phyloP scores from a whole-genome alignment of 37 sponge, comb jelly and placozoan genomes.

The Ephydatia muelleri region DNA sequence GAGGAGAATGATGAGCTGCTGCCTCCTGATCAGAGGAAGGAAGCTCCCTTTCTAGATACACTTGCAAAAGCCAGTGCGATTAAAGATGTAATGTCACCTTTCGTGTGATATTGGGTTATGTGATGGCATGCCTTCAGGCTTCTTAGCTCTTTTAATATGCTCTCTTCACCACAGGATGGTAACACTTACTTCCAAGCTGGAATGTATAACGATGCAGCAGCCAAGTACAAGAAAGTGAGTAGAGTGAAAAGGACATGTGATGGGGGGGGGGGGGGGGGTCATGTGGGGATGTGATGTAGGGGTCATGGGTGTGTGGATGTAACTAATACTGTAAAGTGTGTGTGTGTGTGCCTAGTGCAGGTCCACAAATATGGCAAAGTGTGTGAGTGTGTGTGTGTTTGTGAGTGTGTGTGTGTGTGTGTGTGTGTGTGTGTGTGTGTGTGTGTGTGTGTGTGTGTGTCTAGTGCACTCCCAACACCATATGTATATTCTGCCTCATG shows the following conservation, averaged over 20 bases:
- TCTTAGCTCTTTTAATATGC: background rate
- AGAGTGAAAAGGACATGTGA: too few species aligned
- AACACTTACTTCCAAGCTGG: conserved; percentile 75
- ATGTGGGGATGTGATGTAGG: background rate
- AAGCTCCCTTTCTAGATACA: conserved; percentile 45
- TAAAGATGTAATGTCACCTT: conserved; percentile 70
- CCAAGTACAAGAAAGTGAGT: conserved; percentile 64
- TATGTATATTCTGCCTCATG: too few species aligned
- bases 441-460: too few species aligned
- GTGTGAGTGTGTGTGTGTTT: background rate
- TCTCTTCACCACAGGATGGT: conserved; percentile 40
- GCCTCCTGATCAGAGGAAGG: conserved; percentile 46
- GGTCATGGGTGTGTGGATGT: background rate
- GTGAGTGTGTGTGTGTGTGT: background rate
- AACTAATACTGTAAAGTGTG: too few species aligned
- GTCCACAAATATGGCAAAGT: background rate
- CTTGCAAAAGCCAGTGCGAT: conserved; percentile 64
- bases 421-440: too few species aligned
- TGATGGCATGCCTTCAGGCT: too few species aligned
- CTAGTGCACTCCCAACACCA: too few species aligned
- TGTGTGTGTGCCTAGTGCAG: background rate
- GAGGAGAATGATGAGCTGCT: conserved; percentile 51
- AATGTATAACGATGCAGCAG: conserved; percentile 51
- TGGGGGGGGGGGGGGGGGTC: too few species aligned
- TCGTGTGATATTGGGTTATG: background rate